Percentiles rank a stretch among this genome's conserved stretches.
These are phyloP conservation scores for Bergia puertoricense DNA, from an alignment of 92 coral and sea anemone species.

Conservation along the genomic window DNA sequence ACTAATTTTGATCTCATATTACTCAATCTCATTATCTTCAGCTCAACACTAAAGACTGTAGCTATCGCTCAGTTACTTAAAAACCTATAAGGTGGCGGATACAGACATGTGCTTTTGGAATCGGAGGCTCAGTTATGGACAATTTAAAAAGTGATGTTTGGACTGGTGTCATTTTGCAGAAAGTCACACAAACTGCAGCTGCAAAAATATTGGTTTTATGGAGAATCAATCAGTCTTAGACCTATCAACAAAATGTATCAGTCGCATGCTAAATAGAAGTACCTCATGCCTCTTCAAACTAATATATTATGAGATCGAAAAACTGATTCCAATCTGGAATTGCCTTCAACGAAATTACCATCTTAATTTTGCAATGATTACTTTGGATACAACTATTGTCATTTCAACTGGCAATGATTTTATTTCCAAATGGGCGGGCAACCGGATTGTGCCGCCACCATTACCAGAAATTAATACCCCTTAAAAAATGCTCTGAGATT, in stretches of 20 bases:
- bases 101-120: not conserved
- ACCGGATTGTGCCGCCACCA: too few relatives aligned
- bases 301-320: not conserved
- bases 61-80: not conserved
- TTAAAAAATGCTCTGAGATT: not conserved
- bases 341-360: not conserved
- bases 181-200: not conserved
- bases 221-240: not conserved
- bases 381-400: not conserved
- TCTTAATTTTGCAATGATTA: not conserved
- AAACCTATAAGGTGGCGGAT: not conserved
- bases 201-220: not conserved
- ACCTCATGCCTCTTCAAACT: not conserved
- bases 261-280: not conserved
- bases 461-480: not conserved
- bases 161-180: not conserved
- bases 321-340: not conserved
- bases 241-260: not conserved
- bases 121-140: not conserved
- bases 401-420: not conserved
- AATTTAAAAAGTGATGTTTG: not conserved
- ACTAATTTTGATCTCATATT: too few relatives aligned
- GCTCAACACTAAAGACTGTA: not conserved
- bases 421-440: not conserved
- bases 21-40: not conserved